A percentile compares a stretch with the other conserved stretches of the same genome.
Evolutionary conservation across 2,797 vertebrate genomes (phyloP).

Genomic region (Strix occidentalis): DNA sequence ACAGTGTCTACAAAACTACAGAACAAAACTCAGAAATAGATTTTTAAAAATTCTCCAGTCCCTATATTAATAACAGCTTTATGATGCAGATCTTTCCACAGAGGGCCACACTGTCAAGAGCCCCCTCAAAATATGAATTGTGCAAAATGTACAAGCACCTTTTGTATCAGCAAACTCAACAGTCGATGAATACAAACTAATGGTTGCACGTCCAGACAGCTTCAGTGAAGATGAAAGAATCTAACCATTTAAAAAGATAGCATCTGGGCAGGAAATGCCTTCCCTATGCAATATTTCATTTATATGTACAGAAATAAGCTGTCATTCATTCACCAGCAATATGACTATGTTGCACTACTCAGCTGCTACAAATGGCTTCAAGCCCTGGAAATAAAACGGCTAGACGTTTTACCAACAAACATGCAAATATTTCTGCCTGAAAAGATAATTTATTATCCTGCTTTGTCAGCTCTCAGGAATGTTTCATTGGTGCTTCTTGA

Average conservation of each 20-base stretch:
- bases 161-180: background rate
- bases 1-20: background rate
- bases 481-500: background rate
- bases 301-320: background rate
- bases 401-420: background rate
- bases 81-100: background rate
- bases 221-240: background rate
- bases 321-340: background rate
- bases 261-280: background rate
- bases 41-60: background rate
- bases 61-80: background rate
- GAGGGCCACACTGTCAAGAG: background rate
- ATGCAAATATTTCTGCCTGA: background rate
- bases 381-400: background rate
- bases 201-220: background rate
- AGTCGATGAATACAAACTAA: background rate
- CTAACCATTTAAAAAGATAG: background rate
- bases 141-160: background rate
- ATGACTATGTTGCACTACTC: background rate
- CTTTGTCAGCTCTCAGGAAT: background rate
- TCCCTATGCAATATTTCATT: background rate
- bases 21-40: background rate
- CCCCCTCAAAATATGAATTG: background rate
- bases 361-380: background rate
- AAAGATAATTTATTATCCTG: background rate